Evolutionary conservation across 2,797 vertebrate genomes (phyloP).

Genomic region (Acanthurus tractus): DNA sequence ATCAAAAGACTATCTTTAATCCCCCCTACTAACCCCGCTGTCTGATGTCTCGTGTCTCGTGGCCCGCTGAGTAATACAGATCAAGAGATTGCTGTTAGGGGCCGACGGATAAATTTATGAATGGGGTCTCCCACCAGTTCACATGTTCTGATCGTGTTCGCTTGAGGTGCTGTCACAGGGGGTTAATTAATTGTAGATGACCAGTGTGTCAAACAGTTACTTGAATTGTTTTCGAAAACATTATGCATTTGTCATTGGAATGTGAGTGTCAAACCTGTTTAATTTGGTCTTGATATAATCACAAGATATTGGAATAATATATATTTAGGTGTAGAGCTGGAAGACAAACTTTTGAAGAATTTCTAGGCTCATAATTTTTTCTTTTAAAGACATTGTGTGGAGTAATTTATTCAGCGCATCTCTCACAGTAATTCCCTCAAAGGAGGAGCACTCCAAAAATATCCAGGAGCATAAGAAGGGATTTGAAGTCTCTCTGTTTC

Average conservation of each 20-base stretch:
- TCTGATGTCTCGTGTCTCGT: constrained; percentile 73
- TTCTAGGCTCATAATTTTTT: constrained; percentile 4
- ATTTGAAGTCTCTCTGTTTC: constrained; percentile 75
- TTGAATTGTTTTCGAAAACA: constrained; percentile 5
- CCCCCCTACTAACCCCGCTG: constrained; percentile 47
- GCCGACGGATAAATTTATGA: constrained; percentile 64
- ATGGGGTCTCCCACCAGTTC: constrained; percentile 40
- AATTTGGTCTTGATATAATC: not conserved
- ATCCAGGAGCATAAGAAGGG: constrained; percentile 69
- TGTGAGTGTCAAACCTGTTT: not conserved
- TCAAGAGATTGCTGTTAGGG: constrained; percentile 73
- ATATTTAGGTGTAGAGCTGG: not conserved
- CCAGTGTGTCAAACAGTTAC: constrained; percentile 38
- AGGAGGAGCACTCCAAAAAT: constrained; percentile 75
- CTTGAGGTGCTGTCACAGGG: constrained; percentile 27
- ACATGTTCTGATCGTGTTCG: constrained; percentile 14
- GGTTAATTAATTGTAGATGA: constrained; percentile 43
- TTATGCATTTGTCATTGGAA: not conserved
- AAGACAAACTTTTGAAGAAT: constrained; percentile 37
- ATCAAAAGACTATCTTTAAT: constrained; percentile 75
- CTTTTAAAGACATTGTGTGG: constrained; percentile 27
- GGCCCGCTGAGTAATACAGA: constrained; percentile 70
- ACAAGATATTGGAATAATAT: not conserved
- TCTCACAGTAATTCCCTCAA: constrained; percentile 73
- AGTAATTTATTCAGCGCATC: constrained; percentile 70